Evolutionary conservation across 2,797 vertebrate genomes (phyloP).

Genomic region (Discoglossus pictus): DNA sequence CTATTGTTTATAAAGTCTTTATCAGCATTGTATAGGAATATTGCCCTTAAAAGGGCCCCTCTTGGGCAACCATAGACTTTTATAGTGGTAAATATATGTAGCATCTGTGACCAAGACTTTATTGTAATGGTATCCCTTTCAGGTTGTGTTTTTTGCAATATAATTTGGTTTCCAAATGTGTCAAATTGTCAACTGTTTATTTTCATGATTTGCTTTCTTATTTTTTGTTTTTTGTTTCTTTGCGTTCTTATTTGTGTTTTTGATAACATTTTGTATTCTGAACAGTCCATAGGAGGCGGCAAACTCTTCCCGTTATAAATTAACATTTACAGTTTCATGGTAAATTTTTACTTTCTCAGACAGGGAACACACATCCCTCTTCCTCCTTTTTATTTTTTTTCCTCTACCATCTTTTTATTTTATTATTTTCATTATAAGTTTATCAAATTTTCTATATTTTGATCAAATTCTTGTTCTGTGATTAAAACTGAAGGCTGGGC

Average conservation of each 20-base stretch:
- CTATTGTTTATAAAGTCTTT: too few species aligned
- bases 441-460: constrained; percentile 2
- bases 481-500: constrained; percentile 14
- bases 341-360: constrained; percentile 51
- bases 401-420: background rate
- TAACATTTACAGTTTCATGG: constrained; percentile 52
- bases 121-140: too few species aligned
- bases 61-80: too few species aligned
- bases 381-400: constrained; percentile 6
- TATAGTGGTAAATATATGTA: too few species aligned
- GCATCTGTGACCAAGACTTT: too few species aligned
- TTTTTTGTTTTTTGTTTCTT: background rate
- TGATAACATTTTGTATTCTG: constrained; percentile 51
- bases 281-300: constrained; percentile 47
- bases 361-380: constrained; percentile 40
- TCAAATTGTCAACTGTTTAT: background rate
- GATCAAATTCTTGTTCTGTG: constrained; percentile 8
- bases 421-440: background rate
- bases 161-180: constrained; percentile 13
- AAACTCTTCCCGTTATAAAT: constrained; percentile 48
- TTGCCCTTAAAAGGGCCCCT: too few species aligned
- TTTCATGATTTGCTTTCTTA: constrained; percentile 2
- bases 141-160: constrained; percentile 5
- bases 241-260: constrained; percentile 35
- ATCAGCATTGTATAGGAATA: too few species aligned